These are phyloP conservation scores for Ormyrus rosae DNA, from an alignment of 2,888 invertebrate species.

Conservation along the genomic window DNA sequence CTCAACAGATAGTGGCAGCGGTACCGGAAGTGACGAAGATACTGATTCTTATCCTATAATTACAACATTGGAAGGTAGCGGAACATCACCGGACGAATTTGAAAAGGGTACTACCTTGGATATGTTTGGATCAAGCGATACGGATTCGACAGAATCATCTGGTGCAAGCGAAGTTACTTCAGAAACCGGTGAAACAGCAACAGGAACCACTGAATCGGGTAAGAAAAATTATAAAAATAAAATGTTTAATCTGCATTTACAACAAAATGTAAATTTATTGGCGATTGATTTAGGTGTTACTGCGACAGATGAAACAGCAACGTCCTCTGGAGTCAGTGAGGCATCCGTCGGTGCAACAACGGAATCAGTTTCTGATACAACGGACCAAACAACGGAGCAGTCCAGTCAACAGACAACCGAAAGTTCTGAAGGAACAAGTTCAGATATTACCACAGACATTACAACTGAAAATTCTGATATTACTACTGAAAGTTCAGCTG, in stretches of 20 bases:
- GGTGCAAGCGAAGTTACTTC: slow-evolving; percentile 39
- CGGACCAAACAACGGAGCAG: slow-evolving; percentile 54
- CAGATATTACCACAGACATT: slow-evolving; percentile 55
- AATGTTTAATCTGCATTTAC: neutral
- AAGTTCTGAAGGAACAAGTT: slow-evolving; percentile 37
- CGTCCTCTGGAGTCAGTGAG: slow-evolving; percentile 31
- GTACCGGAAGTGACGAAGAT: slow-evolving; percentile 63
- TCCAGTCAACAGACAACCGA: slow-evolving; percentile 57
- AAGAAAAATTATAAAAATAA: neutral
- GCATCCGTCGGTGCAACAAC: slow-evolving; percentile 41
- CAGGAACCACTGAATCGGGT: slow-evolving; percentile 56
- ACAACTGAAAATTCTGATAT: slow-evolving; percentile 54
- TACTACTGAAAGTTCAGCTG: slow-evolving; percentile 51
- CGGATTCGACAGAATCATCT: slow-evolving; percentile 44
- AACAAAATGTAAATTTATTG: neutral
- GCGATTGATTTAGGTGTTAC: slow-evolving; percentile 39
- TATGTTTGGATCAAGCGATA: slow-evolving; percentile 56
- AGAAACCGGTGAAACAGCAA: slow-evolving; percentile 35
- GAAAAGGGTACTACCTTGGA: slow-evolving; percentile 32
- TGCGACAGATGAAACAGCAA: slow-evolving; percentile 42
- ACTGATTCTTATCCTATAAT: slow-evolving; percentile 50
- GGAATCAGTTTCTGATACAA: slow-evolving; percentile 56
- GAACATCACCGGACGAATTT: slow-evolving; percentile 58
- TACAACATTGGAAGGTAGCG: slow-evolving; percentile 68
- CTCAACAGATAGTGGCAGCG: slow-evolving; percentile 65